Evolutionary conservation across 1,140 invertebrate species (phyloP), one percentile per base, ranked within the genome.

Genomic region (Scaptomyza hsui): DNA sequence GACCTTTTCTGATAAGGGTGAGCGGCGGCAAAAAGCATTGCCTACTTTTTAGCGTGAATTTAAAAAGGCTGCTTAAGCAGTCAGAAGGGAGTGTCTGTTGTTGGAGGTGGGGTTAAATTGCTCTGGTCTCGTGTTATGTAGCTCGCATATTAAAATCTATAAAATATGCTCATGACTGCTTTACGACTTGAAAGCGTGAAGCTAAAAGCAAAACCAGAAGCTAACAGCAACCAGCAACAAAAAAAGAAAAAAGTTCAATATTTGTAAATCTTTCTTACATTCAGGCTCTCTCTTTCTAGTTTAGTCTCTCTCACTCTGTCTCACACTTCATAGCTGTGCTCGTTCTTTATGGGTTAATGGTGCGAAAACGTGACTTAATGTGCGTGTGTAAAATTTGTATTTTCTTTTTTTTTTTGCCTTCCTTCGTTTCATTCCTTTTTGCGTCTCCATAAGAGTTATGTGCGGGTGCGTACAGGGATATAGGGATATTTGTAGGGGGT

Each of bases 361-460:
- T 90, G 89, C 89, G 89, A 90, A 90, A 90, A 90, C 89, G 89
- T 90, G 89, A 90, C 89, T 90, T 90, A 90, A 90, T 90, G 89
- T 86, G 82, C 81, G 81, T 86, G 81, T 88, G 78, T 77, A 72
- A 52, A 75, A 85, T 88, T 86, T 72, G 68, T 75, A 62, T 65
- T 56, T 64, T n/a, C n/a, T 37, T 62, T 56, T 61, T 68, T 75
- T 74, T 72, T 75, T 75, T 78, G 21, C 42, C 21, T 61, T 18
- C 26, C 56, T 37, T 55, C 39, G 52, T 65, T 73, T 41, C 52
- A 42, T 64, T 53, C 32, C 18, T 39, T 56, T 51, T 47, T 21
- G 49, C 69, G 57, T 51, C 51, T 35, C 49, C 29, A 72, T 72
- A 76, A 81, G 78, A 86, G 74, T 86, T 86, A 88, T 81, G 78